Conservation (phyloP, 92 coral and sea anemone genomes). For the Palythoa heliodiscus region DNA sequence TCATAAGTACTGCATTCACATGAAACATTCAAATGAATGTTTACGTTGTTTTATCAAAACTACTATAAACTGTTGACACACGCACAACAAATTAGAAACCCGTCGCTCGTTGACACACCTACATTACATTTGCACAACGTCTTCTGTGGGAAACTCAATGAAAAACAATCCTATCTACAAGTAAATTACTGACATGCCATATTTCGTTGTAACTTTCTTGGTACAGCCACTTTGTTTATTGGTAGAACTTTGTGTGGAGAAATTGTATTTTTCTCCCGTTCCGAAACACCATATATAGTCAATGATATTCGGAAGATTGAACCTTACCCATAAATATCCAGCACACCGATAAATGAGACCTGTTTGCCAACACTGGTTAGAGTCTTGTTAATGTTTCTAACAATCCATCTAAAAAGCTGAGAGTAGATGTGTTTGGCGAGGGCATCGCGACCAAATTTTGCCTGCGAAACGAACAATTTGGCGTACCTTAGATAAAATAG, state of each 20-base stretch:
- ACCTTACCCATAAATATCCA: conserved; percentile 97
- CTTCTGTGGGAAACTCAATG: too few species aligned
- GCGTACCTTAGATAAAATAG: too few species aligned
- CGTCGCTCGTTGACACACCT: too few species aligned
- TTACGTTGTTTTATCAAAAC: too few species aligned
- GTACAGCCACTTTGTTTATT: neutral
- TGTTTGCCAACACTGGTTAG: conserved; percentile 69
- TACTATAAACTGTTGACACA: too few species aligned
- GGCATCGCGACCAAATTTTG: conserved; percentile 88
- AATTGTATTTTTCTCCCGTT: neutral
- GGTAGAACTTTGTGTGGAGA: neutral
- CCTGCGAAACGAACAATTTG: conserved; percentile 39
- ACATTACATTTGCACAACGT: neutral
- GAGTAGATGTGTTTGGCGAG: conserved; percentile 93
- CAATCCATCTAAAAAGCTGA: conserved; percentile 91
- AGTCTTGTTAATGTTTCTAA: conserved; percentile 84
- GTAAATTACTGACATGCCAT: neutral
- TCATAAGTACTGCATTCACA: too few species aligned
- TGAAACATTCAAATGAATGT: too few species aligned
- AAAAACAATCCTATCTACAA: neutral
- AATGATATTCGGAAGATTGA: neutral
- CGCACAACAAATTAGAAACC: too few species aligned
- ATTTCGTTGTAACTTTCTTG: neutral
- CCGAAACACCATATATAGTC: neutral
- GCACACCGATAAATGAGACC: conserved; percentile 91